Evolutionary conservation across 1,140 invertebrate species (phyloP).

Genomic region (Drosophila melanica): DNA sequence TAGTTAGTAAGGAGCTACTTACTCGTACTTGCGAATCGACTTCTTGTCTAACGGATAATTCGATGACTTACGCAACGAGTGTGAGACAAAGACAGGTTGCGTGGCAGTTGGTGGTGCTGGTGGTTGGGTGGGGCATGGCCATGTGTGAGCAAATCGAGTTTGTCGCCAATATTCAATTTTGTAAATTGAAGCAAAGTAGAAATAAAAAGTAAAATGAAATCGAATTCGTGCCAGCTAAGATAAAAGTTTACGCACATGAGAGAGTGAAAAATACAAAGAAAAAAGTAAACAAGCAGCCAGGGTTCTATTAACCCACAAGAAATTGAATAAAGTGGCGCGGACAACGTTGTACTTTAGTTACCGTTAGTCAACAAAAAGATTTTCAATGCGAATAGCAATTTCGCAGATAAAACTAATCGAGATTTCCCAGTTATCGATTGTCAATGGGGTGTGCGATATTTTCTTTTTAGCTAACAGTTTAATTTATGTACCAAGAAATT

Average conservation of each 20-base stretch:
- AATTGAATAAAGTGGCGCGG: slow-evolving; percentile 29
- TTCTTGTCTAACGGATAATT: slow-evolving; percentile 55
- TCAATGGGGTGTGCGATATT: background rate
- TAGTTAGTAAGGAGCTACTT: slow-evolving; percentile 23
- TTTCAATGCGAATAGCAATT: slow-evolving; percentile 4
- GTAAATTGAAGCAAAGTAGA: slow-evolving; percentile 72
- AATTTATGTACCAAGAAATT: slow-evolving; percentile 36
- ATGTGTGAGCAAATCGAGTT: slow-evolving; percentile 70
- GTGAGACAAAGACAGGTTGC: slow-evolving; percentile 52
- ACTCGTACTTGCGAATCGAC: slow-evolving; percentile 20
- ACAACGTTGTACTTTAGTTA: slow-evolving; percentile 12
- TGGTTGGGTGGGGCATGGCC: slow-evolving; percentile 9
- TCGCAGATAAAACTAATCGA: slow-evolving; percentile 10
- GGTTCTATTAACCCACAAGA: slow-evolving; percentile 20
- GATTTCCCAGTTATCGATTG: slow-evolving; percentile 2
- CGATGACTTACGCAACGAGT: slow-evolving; percentile 65
- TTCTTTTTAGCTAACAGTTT: slow-evolving; percentile 37
- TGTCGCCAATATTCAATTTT: slow-evolving; percentile 75
- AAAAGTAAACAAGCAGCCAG: background rate
- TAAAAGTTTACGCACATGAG: slow-evolving; percentile 25
- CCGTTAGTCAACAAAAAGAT: slow-evolving; percentile 19
- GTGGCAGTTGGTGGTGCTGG: background rate
- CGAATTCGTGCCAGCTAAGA: slow-evolving; percentile 41
- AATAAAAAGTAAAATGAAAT: slow-evolving; percentile 53
- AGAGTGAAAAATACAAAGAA: slow-evolving; percentile 4